Percentiles rank a stretch among this genome's conserved stretches.
Evolutionary conservation across 2,113 vertebrate species (phyloP).

Genomic region (Propithecus coquereli): DNA sequence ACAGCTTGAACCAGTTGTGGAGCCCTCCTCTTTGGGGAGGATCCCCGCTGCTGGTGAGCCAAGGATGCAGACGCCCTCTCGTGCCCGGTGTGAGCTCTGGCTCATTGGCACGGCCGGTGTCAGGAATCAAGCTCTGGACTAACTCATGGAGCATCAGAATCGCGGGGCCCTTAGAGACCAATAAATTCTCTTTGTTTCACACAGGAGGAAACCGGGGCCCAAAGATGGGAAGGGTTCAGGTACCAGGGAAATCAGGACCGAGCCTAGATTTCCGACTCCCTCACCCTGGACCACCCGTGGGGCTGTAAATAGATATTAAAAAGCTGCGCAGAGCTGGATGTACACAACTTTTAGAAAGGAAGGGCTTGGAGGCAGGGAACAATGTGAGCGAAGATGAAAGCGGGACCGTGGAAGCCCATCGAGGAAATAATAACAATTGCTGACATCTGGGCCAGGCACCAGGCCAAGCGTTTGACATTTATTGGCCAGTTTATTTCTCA

Average conservation of each 20-base stretch:
- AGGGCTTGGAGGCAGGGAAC: background rate
- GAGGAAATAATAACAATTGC: background rate
- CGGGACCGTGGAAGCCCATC: background rate
- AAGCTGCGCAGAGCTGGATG: background rate
- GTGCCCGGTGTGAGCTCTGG: background rate
- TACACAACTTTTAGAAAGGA: background rate
- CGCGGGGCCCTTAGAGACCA: background rate
- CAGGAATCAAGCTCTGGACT: background rate
- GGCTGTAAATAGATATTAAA: background rate
- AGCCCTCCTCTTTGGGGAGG: background rate
- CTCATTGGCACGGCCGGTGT: background rate
- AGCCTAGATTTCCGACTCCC: background rate
- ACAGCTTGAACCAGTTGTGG: constrained; percentile 28
- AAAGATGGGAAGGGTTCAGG: background rate
- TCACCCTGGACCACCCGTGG: background rate
- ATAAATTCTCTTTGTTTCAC: background rate
- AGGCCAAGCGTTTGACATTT: background rate
- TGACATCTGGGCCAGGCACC: background rate
- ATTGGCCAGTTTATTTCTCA: background rate
- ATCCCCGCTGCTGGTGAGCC: background rate
- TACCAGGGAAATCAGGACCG: background rate
- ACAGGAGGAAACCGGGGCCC: background rate
- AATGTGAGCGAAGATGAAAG: background rate
- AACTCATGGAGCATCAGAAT: background rate
- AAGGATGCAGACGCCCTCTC: background rate